phyloP scores from a whole-genome alignment of 2,113 vertebrate species.

The Stegastes partitus region DNA sequence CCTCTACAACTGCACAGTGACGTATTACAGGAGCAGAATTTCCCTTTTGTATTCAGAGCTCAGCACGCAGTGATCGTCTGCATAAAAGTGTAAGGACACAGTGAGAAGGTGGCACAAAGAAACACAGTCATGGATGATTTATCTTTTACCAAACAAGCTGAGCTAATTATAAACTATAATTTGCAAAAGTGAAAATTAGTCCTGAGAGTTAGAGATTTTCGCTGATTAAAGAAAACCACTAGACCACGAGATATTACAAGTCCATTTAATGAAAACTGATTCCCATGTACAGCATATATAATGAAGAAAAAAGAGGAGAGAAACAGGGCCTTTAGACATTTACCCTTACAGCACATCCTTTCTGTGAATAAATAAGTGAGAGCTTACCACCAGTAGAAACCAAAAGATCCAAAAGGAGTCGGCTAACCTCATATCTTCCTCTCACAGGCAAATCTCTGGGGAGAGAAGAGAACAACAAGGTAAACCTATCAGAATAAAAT shows the following conservation, averaged over 20 bases:
- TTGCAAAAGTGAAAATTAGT: constrained; percentile 62
- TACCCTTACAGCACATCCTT: background rate
- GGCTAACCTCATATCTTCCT: constrained; percentile 78
- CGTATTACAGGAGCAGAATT: background rate
- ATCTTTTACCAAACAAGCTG: constrained; percentile 42
- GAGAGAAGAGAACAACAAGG: constrained; percentile 33
- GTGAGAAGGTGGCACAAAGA: background rate
- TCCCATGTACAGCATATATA: background rate
- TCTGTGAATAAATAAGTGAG: background rate
- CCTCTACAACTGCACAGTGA: background rate
- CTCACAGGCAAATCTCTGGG: constrained; percentile 61
- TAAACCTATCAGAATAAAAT: constrained; percentile 42
- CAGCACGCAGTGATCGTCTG: background rate
- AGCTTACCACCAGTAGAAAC: constrained; percentile 80
- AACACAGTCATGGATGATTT: constrained; percentile 44
- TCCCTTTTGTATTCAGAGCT: background rate
- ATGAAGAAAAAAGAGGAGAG: background rate
- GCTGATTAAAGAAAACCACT: constrained; percentile 39
- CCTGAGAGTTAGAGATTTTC: constrained; percentile 23
- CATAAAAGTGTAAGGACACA: background rate
- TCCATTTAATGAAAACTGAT: constrained; percentile 31
- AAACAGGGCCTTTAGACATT: background rate
- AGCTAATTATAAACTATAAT: constrained; percentile 61
- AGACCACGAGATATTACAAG: constrained; percentile 36
- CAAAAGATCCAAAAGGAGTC: constrained; percentile 72